Evolutionary conservation across 2,797 vertebrate genomes (phyloP), one percentile per base, ranked within the genome.

Genomic region (Stomatorhinus walkeri): DNA sequence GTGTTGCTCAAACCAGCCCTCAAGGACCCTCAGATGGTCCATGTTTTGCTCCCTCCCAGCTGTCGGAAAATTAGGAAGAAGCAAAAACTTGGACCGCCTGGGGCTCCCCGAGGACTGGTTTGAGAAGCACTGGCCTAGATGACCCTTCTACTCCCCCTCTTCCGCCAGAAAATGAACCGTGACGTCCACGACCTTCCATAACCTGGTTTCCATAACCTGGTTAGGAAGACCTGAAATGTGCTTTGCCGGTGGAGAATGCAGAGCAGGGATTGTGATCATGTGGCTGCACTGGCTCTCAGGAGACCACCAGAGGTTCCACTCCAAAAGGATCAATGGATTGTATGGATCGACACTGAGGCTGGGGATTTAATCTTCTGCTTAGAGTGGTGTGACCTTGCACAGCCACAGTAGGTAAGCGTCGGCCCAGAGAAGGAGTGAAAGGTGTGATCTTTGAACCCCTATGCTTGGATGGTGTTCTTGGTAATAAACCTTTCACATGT

Each of bases 331-430:
- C 91, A 88, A 86, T 90, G 89, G 90, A 92, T 92, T 92, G 88
- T 88, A 90, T 92, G 93, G 93, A 93, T 91, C 92, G 94, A 94
- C 91, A 93, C 93, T 94, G 93, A 92, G 87, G 91, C 87, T 7
- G 32, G 36, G 54, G 91, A 93, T 95, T 95, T 94, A 93, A 95
- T 95, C 92, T 91, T 85, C 90, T 85, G 85, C 91, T 92, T 68
- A 79, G 61, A 89, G 61, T 14, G 8, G 9, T 32, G 52, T 72
- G 84, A 90, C 32, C 52, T 87, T 24, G 1, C 54, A 83, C 51
- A 87, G 91, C 88, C 92, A 91, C 91, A 92, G 93, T 90, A 91
- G 90, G 90, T 91, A 93, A 92, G 28, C 92, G 90, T 43, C 90
- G 87, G 93, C 90, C 87, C 91, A 92, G 91, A 91, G 76, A 91